Conservation (phyloP, 2,113 vertebrate genomes). For the Entomyzon cyanotis region DNA sequence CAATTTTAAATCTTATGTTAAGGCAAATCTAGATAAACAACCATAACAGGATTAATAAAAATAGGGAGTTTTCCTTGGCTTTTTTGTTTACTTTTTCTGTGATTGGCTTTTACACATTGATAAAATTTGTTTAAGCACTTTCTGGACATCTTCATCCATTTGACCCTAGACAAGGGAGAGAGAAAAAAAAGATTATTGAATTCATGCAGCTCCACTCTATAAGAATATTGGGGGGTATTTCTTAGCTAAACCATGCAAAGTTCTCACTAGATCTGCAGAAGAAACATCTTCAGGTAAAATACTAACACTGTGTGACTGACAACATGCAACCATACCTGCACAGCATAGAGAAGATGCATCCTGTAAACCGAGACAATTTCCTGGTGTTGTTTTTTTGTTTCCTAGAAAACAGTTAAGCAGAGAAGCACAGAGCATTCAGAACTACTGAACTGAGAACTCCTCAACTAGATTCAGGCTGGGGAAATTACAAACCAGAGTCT, state of each 20-base stretch:
- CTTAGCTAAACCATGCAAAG: neutral
- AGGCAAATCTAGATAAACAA: conserved; percentile 57
- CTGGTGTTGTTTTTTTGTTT: conserved; percentile 93
- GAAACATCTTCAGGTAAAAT: neutral
- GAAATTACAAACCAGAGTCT: neutral
- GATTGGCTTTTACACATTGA: conserved; percentile 95
- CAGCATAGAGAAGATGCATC: conserved; percentile 97
- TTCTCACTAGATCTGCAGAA: neutral
- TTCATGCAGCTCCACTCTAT: neutral
- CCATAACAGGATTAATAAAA: conserved; percentile 35
- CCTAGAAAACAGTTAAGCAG: conserved; percentile 73
- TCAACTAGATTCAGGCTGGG: neutral
- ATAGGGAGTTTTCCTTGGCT: neutral
- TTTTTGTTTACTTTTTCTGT: conserved; percentile 82
- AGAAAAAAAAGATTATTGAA: neutral
- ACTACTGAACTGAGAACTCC: neutral
- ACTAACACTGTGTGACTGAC: neutral
- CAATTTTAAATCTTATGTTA: conserved; percentile 33
- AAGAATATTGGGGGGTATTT: neutral
- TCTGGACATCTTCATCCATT: conserved; percentile 99
- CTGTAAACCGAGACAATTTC: conserved; percentile 95
- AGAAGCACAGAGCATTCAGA: neutral
- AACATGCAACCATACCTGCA: conserved; percentile 83
- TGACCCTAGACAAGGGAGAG: conserved; percentile 83
- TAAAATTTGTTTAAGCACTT: conserved; percentile 95